Percentiles rank a stretch among this genome's conserved stretches.
phyloP scores from a whole-genome alignment of 2,888 invertebrate species.

The Stenodera caucasica region DNA sequence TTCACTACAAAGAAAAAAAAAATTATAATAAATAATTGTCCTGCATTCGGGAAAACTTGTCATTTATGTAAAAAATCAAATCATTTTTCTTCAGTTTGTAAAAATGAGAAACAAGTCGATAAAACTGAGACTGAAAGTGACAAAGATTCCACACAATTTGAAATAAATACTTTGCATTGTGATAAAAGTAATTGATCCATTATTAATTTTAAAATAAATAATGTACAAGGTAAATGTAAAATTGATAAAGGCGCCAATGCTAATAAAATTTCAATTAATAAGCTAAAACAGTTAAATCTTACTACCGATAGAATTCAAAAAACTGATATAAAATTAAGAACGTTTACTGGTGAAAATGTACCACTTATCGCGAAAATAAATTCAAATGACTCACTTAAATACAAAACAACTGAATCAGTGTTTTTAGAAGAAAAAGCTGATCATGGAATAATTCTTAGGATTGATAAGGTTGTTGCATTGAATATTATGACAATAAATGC shows the following conservation, averaged over 20 bases:
- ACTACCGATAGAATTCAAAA: slow-evolving; percentile 20
- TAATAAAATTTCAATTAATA: slow-evolving; percentile 25
- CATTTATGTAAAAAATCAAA: too few relatives aligned
- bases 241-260: slow-evolving; percentile 25
- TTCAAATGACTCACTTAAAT: slow-evolving; percentile 17
- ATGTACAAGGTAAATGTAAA: slow-evolving; percentile 17
- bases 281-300: slow-evolving; percentile 4
- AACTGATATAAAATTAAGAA: slow-evolving; percentile 17
- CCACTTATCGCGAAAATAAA: slow-evolving; percentile 25
- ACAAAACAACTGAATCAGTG: neutral
- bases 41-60: too few relatives aligned
- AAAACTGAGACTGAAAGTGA: too few relatives aligned
- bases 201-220: slow-evolving; percentile 22
- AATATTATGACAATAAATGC: neutral
- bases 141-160: too few relatives aligned
- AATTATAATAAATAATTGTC: too few relatives aligned
- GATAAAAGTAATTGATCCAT: neutral
- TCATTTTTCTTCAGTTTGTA: too few relatives aligned
- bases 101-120: too few relatives aligned
- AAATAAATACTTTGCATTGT: too few relatives aligned
- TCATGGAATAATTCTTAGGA: slow-evolving; percentile 4
- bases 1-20: too few relatives aligned
- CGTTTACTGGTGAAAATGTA: slow-evolving; percentile 24
- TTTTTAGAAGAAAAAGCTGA: slow-evolving; percentile 6
- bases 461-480: neutral